Evolutionary conservation across 2,113 vertebrate genomes (phyloP), one percentile per base, ranked within the genome.

Genomic region (Diadophis punctatus): DNA sequence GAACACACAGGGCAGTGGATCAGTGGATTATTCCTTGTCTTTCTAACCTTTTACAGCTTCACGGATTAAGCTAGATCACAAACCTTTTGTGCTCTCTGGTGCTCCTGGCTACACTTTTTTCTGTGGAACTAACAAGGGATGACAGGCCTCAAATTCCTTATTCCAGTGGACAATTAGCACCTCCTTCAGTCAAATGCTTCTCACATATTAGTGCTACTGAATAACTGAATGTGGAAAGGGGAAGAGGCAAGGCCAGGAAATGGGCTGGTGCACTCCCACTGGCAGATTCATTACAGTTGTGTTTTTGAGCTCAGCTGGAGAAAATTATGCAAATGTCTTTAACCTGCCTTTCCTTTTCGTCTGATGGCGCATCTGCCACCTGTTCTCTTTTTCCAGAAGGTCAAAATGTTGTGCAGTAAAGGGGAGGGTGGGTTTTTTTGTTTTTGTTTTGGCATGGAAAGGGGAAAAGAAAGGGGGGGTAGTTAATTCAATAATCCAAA

Each of bases 391-490:
- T 39, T 88, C 12, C 10, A 90, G 8, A 94, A 27, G 0, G 8
- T 34, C 94, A 49, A 89, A 93, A 51, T 52, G 58, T 7, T 51
- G 88, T 63, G 34, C 23, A 49, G 10, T 0, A 4, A 88, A 93
- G 0, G 0, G 85, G 89, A 18, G 8, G 34, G n/a, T 0, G 27
- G 34, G 0, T 30, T 4, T 0, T 49, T 8, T 51, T 51, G 48
- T 48, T 48, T 48, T 48, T 4, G 4, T 56, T 56, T 56, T 55
- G 27, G 5, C 43, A 89, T 63, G 11, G 1, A 25, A 34, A 25
- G n/a, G 87, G 11, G 27, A 8, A 9, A 14, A 25, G n/a, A 3
- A 23, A n/a, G n/a, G 30, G 14, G 53, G 8, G 2, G 3, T 5
- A 39, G 46, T 84, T 88, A 20, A 85, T 9, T 23, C 56, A 43